Percentiles rank a stretch among this genome's conserved stretches.
Evolutionary conservation across 1,140 invertebrate genomes (phyloP).

Genomic region (Piezodorus guildinii): DNA sequence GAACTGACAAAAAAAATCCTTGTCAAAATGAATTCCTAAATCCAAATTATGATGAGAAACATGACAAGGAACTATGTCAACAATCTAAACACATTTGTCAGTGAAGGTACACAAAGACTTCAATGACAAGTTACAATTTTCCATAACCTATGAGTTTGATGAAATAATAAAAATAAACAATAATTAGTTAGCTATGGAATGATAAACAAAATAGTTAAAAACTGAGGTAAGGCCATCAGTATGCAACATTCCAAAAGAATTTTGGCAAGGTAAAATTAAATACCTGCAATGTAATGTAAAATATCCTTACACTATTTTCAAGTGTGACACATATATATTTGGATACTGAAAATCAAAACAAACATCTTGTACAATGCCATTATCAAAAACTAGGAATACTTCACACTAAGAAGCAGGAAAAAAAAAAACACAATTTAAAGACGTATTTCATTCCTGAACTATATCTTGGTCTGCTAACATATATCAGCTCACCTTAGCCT

Average conservation of each 20-base stretch:
- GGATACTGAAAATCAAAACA: conserved; percentile 8
- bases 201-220: neutral
- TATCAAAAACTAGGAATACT: neutral
- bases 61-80: neutral
- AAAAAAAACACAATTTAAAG: neutral
- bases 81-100: too few species aligned
- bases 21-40: neutral
- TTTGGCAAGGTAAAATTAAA: conserved; percentile 2
- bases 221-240: neutral
- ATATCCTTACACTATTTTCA: conserved; percentile 8
- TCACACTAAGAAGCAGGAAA: neutral
- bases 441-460: neutral
- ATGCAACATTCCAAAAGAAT: neutral
- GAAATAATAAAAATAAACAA: neutral
- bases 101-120: neutral
- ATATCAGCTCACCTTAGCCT: conserved; percentile 14
- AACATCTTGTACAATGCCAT: neutral
- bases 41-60: neutral
- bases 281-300: conserved; percentile 1
- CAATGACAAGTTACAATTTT: neutral
- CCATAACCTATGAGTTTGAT: neutral
- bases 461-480: neutral
- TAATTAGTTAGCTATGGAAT: neutral
- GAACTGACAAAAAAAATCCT: too few species aligned
- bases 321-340: neutral